phyloP scores from a whole-genome alignment of 2,888 invertebrate genomes.

The Alloplasta piceator region DNA sequence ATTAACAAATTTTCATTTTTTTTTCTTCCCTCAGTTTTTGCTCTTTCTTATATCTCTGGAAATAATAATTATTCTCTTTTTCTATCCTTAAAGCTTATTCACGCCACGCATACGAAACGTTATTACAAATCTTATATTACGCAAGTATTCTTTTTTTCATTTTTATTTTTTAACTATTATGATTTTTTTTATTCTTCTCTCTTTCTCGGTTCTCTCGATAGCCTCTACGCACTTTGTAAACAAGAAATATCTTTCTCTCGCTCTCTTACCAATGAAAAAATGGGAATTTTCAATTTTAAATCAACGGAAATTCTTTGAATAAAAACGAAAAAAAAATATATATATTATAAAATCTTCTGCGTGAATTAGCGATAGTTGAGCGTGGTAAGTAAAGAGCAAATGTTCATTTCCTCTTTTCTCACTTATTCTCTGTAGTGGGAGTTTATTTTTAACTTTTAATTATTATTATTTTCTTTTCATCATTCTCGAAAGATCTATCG shows the following conservation, averaged over 20 bases:
- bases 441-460: slow-evolving; percentile 9
- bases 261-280: slow-evolving; percentile 26
- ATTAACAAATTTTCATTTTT: slow-evolving; percentile 60
- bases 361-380: slow-evolving; percentile 57
- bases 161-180: slow-evolving; percentile 63
- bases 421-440: slow-evolving; percentile 9
- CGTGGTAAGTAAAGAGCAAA: slow-evolving; percentile 44
- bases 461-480: slow-evolving; percentile 57
- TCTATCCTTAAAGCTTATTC: slow-evolving; percentile 63
- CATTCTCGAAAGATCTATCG: slow-evolving; percentile 60
- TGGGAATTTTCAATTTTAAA: background rate
- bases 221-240: slow-evolving; percentile 74
- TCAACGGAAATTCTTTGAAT: slow-evolving; percentile 49
- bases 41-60: slow-evolving; percentile 58
- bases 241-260: slow-evolving; percentile 64
- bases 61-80: slow-evolving; percentile 64
- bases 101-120: slow-evolving; percentile 66
- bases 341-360: slow-evolving; percentile 47
- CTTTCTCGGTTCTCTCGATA: slow-evolving; percentile 66
- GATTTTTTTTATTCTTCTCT: slow-evolving; percentile 56
- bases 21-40: slow-evolving; percentile 10
- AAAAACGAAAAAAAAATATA: slow-evolving; percentile 19
- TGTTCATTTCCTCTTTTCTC: slow-evolving; percentile 5
- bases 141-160: slow-evolving; percentile 36
- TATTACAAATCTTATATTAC: slow-evolving; percentile 66